phyloP scores from a whole-genome alignment of 2,888 invertebrate species.

The Hofmannophila pseudospretella region DNA sequence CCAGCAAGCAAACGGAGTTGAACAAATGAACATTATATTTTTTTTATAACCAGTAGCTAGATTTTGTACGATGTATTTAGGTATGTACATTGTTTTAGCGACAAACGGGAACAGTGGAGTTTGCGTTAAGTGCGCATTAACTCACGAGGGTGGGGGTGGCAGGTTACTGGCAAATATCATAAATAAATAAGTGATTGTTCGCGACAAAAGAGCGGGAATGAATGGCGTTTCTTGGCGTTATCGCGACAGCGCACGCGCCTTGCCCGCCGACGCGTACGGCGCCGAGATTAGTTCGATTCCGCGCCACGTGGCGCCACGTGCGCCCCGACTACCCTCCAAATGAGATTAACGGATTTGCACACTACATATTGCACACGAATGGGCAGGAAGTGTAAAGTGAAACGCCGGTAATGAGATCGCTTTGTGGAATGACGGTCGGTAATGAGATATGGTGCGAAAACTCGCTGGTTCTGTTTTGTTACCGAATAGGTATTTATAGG shows the following conservation, averaged over 20 bases:
- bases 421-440: constrained; percentile 51
- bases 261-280: constrained; percentile 65
- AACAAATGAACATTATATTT: too few relatives aligned
- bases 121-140: constrained; percentile 48
- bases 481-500: too few relatives aligned
- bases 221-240: constrained; percentile 75
- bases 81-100: too few relatives aligned
- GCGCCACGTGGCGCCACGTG: constrained; percentile 75
- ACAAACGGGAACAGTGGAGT: neutral
- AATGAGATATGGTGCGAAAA: constrained; percentile 28
- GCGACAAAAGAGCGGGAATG: constrained; percentile 73
- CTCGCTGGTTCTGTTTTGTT: too few relatives aligned
- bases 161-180: constrained; percentile 74
- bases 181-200: constrained; percentile 76
- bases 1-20: too few relatives aligned
- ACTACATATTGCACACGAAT: constrained; percentile 78
- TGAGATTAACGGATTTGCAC: constrained; percentile 77
- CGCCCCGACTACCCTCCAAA: constrained; percentile 61
- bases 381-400: constrained; percentile 77
- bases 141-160: constrained; percentile 56
- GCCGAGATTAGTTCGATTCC: constrained; percentile 73
- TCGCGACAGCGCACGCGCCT: constrained; percentile 68
- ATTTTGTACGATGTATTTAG: too few relatives aligned
- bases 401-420: constrained; percentile 71
- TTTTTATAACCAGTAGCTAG: too few relatives aligned